Evolutionary conservation across 2,113 vertebrate genomes (phyloP), one percentile per base, ranked within the genome.

Genomic region (Urocitellus parryii): DNA sequence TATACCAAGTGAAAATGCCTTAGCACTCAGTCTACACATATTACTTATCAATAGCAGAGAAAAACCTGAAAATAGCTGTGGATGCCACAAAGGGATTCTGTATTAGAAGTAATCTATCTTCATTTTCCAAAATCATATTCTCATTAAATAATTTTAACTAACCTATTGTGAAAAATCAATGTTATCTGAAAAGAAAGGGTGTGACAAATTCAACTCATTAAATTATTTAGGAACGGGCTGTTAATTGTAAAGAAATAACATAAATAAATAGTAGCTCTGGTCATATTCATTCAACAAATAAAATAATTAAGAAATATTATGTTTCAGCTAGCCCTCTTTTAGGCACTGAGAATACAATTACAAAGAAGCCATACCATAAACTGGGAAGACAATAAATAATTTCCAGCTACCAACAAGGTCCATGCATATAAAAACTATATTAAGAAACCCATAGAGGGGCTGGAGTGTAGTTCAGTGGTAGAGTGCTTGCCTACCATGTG

Each of bases 131-230:
- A 90, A 58, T 90, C 67, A 93, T 42, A 92, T 4, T 77, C 81
- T 87, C 32, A 87, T 79, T 94, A 51, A 80, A 51, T 88, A 90
- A 90, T 94, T 87, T 84, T 95, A 94, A 85, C 91, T 39, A 96
- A 80, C 4, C 51, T 95, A n/a, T 32, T 96, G 8, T 93, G 91
- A 73, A 70, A 94, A 88, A 85, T 94, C 68, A 93, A 8, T 76
- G 45, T 80, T 77, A 86, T 81, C 24, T 83, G 34, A 90, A 92
- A 97, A 82, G 12, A 9, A 96, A 88, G 95, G 61, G 12, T 24
- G 0, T 81, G 65, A 32, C 20, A 85, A 93, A 94, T 80, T 74
- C 58, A 70, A 76, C 48, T 45, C 4, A 84, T 63, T 88, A 76
- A 91, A 65, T 24, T 81, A 29, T 48, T 8, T 90, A 94, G 80